Percentiles rank a stretch among this genome's conserved stretches.
phyloP scores from a whole-genome alignment of 2,888 invertebrate genomes.

The Eupeodes luniger region DNA sequence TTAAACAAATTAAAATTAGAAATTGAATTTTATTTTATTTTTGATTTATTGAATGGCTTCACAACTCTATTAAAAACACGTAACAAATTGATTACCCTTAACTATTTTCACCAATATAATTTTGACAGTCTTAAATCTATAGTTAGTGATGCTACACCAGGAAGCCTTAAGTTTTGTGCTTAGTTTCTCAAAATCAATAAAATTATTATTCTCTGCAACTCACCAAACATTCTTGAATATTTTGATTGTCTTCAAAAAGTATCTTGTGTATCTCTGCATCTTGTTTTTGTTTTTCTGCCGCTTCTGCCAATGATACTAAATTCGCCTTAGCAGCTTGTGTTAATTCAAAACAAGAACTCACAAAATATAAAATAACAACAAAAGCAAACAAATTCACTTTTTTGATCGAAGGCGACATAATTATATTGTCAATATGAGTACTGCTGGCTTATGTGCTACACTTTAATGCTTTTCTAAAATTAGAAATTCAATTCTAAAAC shows the following conservation, averaged over 20 bases:
- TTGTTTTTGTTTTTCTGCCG: background rate
- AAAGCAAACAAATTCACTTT: slow-evolving; percentile 8
- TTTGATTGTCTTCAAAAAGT: slow-evolving; percentile 11
- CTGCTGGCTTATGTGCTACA: too few relatives aligned
- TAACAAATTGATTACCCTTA: too few relatives aligned
- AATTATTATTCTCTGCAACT: background rate
- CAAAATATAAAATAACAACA: background rate
- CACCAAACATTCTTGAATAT: slow-evolving; percentile 38
- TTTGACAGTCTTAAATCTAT: too few relatives aligned
- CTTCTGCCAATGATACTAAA: background rate
- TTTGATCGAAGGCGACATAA: background rate
- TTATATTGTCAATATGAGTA: background rate
- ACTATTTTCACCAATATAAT: too few relatives aligned
- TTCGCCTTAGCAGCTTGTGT: background rate
- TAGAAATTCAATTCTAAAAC: slow-evolving; percentile 16
- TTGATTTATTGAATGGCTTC: too few relatives aligned
- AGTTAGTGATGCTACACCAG: too few relatives aligned
- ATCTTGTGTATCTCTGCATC: slow-evolving; percentile 30
- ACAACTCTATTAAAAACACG: too few relatives aligned
- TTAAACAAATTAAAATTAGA: too few relatives aligned
- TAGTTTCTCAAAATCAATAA: too few relatives aligned
- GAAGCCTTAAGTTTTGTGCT: too few relatives aligned
- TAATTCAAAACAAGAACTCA: background rate
- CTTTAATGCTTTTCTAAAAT: background rate
- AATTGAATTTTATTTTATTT: too few relatives aligned